These are phyloP conservation scores for Phalera bucephala DNA, from an alignment of 2,888 invertebrate genomes.

Conservation along the genomic window DNA sequence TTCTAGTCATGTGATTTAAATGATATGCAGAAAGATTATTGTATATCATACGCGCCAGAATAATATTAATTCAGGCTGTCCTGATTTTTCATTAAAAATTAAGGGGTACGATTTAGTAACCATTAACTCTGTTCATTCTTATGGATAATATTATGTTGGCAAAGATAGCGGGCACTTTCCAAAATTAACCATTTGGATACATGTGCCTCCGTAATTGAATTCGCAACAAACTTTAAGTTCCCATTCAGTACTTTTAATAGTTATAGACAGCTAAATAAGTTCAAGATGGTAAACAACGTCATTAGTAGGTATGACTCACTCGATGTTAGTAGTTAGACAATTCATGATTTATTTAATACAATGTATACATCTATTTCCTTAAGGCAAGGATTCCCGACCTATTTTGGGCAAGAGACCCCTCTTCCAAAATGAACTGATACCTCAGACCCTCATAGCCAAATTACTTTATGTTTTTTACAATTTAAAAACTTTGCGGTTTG, in stretches of 20 bases:
- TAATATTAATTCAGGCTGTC: no score
- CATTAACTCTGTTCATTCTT: slow-evolving; percentile 47
- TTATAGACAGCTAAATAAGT: not conserved
- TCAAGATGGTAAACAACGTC: not conserved
- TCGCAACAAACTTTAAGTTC: not conserved
- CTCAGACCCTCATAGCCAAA: no score
- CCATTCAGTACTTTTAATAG: not conserved
- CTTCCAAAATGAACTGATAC: no score
- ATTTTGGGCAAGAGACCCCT: no score
- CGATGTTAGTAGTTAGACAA: not conserved
- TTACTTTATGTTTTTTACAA: no score
- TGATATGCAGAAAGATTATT: slow-evolving; percentile 1
- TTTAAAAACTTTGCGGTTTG: no score
- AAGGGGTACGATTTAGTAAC: no score
- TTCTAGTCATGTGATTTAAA: not conserved
- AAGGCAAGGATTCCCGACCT: no score
- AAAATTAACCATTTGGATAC: slow-evolving; percentile 47
- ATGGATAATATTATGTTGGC: slow-evolving; percentile 49
- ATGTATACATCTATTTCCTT: no score
- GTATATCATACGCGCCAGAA: no score
- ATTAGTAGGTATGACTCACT: not conserved
- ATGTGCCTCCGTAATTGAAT: slow-evolving; percentile 3
- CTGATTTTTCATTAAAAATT: no score
- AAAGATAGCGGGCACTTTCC: slow-evolving; percentile 53
- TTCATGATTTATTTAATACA: no score